Percentiles rank a stretch among this genome's conserved stretches.
These are phyloP conservation scores for Trichechus manatus DNA, from an alignment of 2,113 vertebrate species.

Conservation along the genomic window DNA sequence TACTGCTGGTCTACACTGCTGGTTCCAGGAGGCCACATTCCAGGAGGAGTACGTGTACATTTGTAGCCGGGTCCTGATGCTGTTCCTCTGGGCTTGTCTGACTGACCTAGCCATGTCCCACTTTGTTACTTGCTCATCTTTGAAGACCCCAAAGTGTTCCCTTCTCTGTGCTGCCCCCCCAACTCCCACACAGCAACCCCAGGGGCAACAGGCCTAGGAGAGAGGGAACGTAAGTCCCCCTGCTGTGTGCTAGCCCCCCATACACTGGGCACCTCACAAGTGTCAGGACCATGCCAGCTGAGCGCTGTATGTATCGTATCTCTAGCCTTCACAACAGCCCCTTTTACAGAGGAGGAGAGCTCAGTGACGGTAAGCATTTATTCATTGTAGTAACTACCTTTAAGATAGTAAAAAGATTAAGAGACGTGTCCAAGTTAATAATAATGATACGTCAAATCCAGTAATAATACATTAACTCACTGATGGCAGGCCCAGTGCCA, in stretches of 20 bases:
- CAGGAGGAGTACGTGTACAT: background rate
- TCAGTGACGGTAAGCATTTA: background rate
- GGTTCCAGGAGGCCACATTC: background rate
- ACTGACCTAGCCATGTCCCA: background rate
- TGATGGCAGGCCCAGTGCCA: background rate
- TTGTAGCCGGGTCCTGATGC: background rate
- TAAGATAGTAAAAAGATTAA: constrained; percentile 8
- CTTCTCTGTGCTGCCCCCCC: background rate
- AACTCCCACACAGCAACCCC: background rate
- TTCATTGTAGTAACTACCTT: background rate
- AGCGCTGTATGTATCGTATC: background rate
- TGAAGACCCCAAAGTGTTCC: background rate
- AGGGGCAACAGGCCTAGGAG: background rate
- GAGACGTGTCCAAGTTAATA: background rate
- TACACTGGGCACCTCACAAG: background rate
- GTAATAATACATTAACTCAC: background rate
- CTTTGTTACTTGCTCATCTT: background rate
- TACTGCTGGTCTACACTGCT: background rate
- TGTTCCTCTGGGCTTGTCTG: background rate
- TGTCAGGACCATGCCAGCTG: background rate
- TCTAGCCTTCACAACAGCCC: background rate
- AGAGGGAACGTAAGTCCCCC: background rate
- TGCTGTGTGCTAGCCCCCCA: no score
- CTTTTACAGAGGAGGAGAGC: background rate
- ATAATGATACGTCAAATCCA: background rate